phyloP scores from a whole-genome alignment of 2,888 invertebrate species.

The Osmoderma eremita region DNA sequence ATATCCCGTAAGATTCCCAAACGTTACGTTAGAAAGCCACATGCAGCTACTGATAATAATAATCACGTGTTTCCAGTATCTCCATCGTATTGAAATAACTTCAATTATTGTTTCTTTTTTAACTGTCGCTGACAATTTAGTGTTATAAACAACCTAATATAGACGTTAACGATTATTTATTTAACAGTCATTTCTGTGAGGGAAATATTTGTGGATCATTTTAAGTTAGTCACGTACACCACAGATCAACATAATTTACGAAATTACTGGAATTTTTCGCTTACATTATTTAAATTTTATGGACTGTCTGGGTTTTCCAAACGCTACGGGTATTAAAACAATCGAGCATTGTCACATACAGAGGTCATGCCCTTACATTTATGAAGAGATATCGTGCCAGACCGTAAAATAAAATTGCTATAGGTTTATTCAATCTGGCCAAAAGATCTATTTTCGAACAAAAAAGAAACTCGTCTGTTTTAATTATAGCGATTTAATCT shows the following conservation, averaged over 20 bases:
- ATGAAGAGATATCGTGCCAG: neutral
- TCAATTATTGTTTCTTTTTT: no score
- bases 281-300: slow-evolving; percentile 32
- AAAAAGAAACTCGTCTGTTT: no score
- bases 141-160: neutral
- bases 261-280: slow-evolving; percentile 39
- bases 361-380: slow-evolving; percentile 30
- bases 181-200: neutral
- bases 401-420: slow-evolving; percentile 1
- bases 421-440: neutral
- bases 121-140: no score
- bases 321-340: neutral
- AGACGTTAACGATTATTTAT: neutral
- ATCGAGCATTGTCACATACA: neutral
- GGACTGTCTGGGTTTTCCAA: slow-evolving; percentile 22
- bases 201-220: slow-evolving; percentile 11
- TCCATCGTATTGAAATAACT: no score
- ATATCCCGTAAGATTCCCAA: slow-evolving; percentile 4
- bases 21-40: neutral
- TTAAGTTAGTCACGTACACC: slow-evolving; percentile 21
- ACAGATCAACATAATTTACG: slow-evolving; percentile 22
- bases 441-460: neutral
- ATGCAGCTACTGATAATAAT: no score
- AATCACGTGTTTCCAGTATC: no score
- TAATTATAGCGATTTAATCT: no score